phyloP scores from a whole-genome alignment of 2,113 vertebrate genomes.

The Raja brachyura region DNA sequence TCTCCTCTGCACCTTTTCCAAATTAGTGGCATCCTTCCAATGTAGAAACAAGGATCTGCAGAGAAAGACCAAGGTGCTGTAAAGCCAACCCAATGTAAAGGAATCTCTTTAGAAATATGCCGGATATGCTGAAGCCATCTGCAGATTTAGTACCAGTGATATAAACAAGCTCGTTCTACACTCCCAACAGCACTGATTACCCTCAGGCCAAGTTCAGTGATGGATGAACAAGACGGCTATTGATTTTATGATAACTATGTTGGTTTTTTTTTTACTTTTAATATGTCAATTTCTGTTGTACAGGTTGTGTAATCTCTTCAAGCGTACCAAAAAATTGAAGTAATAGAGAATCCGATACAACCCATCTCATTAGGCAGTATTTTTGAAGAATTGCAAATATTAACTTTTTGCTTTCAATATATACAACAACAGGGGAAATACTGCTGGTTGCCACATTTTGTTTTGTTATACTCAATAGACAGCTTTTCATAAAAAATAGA shows the following conservation, averaged over 20 bases:
- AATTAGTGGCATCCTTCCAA: no score
- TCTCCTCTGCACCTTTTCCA: no score
- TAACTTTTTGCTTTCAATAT: background rate
- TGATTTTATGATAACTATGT: background rate
- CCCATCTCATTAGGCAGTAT: background rate
- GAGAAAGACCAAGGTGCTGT: no score
- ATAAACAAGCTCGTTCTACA: background rate
- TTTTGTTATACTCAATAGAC: background rate
- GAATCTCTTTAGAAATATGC: background rate
- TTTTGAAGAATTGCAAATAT: background rate
- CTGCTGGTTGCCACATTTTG: background rate
- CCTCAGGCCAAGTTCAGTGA: background rate
- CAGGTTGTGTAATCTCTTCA: background rate
- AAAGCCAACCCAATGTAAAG: no score
- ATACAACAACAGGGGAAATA: background rate
- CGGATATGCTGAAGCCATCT: background rate
- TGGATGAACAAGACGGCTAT: background rate
- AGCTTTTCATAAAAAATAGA: background rate
- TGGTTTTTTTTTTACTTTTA: background rate
- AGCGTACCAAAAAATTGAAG: background rate
- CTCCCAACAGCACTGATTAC: background rate
- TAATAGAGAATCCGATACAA: background rate
- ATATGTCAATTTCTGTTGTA: background rate
- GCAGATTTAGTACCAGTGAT: background rate
- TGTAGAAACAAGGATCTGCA: no score